Base-by-base conservation (phyloP, 2,113 vertebrate species). In the Perccottus glenii region DNA sequence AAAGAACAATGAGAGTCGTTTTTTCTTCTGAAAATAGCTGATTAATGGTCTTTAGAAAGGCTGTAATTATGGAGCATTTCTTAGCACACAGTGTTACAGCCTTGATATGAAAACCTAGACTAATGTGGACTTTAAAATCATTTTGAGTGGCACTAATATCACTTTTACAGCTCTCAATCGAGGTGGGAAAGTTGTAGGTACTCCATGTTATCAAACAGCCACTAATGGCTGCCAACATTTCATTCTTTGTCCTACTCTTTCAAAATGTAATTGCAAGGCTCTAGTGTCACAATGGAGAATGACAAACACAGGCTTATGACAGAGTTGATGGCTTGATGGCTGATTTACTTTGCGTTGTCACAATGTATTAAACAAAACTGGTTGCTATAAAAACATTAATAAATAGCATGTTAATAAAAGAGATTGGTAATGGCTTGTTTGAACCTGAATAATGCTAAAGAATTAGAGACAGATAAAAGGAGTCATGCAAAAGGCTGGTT, bases 1-100 rank as follows among this genome's bases (percentile, higher is more conserved):
- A 78, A 63, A 70, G 67, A 82, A 83, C 88, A 87, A 77, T 74
- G 68, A 62, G 64, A 3, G 55, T 46, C 57, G 70, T 77, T 81
- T 76, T 27, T 27, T 27, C 19, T 38, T 63, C 45, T 10, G 10
- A 55, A 36, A 55, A 67, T 52, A 4, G 14, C 44, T 45, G 71
- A 69, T 67, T 58, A 32, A 69, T 79, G 27, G 5, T 62, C 11
- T 61, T 55, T 16, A 40, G 19, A 61, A 64, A 64, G 53, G 43
- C 55, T 73, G 53, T 70, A 44, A 81, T 85, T 73, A 77, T 4
- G 8, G 60, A 60, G 4, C 16, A 33, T 11, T 48, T 55, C 16
- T 33, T 65, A 51, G 2, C 12, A 51, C 50, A 14, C 19, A 50
- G n/a, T 56, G 3, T 9, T 32, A 6, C 5, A 44, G 11, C 19